A percentile compares a stretch with the other conserved stretches of the same genome.
Conservation (phyloP, 2,888 invertebrate genomes). For the Alitta virens region DNA sequence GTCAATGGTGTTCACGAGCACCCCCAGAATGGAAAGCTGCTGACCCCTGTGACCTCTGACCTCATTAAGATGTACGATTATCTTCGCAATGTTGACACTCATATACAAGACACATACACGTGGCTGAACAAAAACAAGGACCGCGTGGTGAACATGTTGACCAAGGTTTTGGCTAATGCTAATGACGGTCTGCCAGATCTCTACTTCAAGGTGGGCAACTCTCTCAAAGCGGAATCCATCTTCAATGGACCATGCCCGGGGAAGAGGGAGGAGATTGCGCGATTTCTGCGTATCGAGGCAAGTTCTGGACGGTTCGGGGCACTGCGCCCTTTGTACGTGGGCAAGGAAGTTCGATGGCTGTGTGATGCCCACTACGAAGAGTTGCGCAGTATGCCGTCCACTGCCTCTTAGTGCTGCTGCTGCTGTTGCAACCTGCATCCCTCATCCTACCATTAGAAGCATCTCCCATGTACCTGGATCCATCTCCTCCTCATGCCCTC, state of each 20-base stretch:
- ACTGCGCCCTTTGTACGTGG: slow-evolving; percentile 32
- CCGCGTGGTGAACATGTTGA: slow-evolving; percentile 35
- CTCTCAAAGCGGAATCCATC: slow-evolving; percentile 28
- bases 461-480: no score
- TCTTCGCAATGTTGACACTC: slow-evolving; percentile 31
- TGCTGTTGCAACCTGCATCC: no score
- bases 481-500: no score
- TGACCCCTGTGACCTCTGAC: slow-evolving; percentile 32
- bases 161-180: slow-evolving; percentile 34
- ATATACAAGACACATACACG: slow-evolving; percentile 30
- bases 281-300: slow-evolving; percentile 31
- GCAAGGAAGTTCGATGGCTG: slow-evolving; percentile 33
- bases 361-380: slow-evolving; percentile 35
- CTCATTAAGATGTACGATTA: slow-evolving; percentile 36
- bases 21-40: slow-evolving; percentile 28
- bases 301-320: slow-evolving; percentile 32
- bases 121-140: slow-evolving; percentile 37
- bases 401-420: not conserved
- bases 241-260: slow-evolving; percentile 29
- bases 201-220: slow-evolving; percentile 35
- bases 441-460: no score
- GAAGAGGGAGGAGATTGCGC: slow-evolving; percentile 29
- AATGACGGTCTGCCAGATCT: slow-evolving; percentile 34
- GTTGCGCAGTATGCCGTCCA: slow-evolving; percentile 25
- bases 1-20: slow-evolving; percentile 33